phyloP scores from a whole-genome alignment of 2,797 vertebrate species.

The Eulemur rubriventer region DNA sequence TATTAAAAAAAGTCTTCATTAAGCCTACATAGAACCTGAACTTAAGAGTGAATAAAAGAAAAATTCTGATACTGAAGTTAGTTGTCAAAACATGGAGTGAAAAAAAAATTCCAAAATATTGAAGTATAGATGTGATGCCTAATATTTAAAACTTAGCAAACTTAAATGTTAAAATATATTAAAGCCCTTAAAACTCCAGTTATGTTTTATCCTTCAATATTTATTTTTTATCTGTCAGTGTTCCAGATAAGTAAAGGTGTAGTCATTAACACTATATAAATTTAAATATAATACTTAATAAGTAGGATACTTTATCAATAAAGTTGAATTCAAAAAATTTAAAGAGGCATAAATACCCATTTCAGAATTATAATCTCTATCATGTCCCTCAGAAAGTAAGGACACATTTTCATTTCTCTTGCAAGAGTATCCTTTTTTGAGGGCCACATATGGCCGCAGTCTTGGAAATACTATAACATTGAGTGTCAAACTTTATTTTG shows the following conservation, averaged over 20 bases:
- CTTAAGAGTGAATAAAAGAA: not conserved
- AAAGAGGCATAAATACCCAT: not conserved
- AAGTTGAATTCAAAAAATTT: not conserved
- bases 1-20: not conserved
- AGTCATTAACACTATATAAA: not conserved
- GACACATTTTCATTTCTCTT: not conserved
- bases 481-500: not conserved
- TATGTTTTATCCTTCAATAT: not conserved
- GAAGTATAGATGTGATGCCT: not conserved
- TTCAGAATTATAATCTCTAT: not conserved
- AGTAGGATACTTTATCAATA: not conserved
- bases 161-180: not conserved
- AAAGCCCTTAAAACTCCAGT: not conserved
- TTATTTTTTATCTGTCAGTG: not conserved
- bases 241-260: not conserved
- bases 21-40: not conserved
- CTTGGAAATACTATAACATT: not conserved
- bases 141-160: not conserved
- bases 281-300: not conserved
- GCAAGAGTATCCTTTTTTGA: not conserved
- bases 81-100: not conserved
- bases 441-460: not conserved
- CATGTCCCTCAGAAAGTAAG: not conserved
- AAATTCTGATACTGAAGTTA: not conserved
- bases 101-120: not conserved